A percentile compares a stretch with the other conserved stretches of the same genome.
phyloP scores from a whole-genome alignment of 2,888 invertebrate genomes.

The Apodemia mormo region DNA sequence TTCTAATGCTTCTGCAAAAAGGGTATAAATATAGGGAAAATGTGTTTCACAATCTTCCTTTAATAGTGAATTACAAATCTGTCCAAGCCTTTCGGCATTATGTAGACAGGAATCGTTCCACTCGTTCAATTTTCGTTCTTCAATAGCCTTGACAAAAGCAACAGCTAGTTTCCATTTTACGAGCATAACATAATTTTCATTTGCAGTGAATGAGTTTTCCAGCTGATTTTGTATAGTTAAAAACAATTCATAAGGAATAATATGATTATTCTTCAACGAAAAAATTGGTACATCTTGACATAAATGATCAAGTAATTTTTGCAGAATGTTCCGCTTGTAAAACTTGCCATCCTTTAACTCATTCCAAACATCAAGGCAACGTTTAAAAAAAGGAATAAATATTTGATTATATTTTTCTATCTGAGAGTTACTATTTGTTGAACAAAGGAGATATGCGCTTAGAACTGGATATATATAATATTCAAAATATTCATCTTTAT shows the following conservation, averaged over 20 bases:
- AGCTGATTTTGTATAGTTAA: conserved; percentile 43
- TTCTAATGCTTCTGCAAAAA: conserved; percentile 49
- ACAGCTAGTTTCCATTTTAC: conserved; percentile 53
- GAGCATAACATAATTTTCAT: conserved; percentile 54
- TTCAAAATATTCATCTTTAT: conserved; percentile 21
- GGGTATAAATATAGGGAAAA: conserved; percentile 55
- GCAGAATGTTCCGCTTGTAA: conserved; percentile 36
- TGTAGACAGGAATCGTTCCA: conserved; percentile 44
- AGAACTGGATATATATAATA: conserved; percentile 43
- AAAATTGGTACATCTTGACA: conserved; percentile 41
- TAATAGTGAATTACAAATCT: conserved; percentile 48
- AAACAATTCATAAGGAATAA: conserved; percentile 46
- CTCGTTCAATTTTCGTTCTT: conserved; percentile 25
- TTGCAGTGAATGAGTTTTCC: conserved; percentile 41
- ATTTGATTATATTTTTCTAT: conserved; percentile 48
- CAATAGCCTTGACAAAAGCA: conserved; percentile 43
- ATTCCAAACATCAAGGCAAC: conserved; percentile 45
- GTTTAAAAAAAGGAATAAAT: conserved; percentile 49
- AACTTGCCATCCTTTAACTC: conserved; percentile 37
- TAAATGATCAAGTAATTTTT: conserved; percentile 42
- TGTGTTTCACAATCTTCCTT: conserved; percentile 50
- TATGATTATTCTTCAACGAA: conserved; percentile 38
- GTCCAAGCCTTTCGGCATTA: conserved; percentile 46
- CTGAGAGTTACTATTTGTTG: conserved; percentile 49
- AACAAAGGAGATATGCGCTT: conserved; percentile 49